Percentiles rank a stretch among this genome's conserved stretches.
phyloP scores from a whole-genome alignment of 2,888 invertebrate genomes.

The Hirtodrosophila duncani region DNA sequence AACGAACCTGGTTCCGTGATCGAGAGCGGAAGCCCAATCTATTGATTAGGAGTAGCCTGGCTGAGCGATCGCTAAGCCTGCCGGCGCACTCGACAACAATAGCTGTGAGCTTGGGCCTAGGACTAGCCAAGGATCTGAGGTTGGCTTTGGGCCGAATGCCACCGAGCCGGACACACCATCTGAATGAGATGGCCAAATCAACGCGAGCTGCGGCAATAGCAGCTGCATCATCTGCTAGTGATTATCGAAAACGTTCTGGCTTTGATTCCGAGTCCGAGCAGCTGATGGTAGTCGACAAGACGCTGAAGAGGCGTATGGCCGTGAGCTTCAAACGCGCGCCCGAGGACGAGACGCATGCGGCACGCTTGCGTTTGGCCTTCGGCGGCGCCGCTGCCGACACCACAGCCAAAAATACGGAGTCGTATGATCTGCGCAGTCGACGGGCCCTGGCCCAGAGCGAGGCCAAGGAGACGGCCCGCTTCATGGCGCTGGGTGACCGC shows the following conservation, averaged over 20 bases:
- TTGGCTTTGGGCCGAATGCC: constrained; percentile 3
- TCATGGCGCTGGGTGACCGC: constrained; percentile 41
- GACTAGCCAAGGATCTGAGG: not conserved
- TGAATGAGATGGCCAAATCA: constrained; percentile 26
- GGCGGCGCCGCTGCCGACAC: not conserved
- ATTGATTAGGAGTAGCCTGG: no score
- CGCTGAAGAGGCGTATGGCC: constrained; percentile 38
- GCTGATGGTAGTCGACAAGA: constrained; percentile 45
- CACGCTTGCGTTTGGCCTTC: not conserved
- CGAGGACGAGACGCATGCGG: not conserved
- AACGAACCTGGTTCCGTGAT: not conserved
- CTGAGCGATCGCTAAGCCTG: constrained; percentile 44
- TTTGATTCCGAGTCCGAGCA: constrained; percentile 3
- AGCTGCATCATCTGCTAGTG: no score
- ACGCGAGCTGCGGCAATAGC: constrained; percentile 2
- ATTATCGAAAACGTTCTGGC: not conserved
- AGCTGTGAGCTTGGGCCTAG: no score
- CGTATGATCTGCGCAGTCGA: not conserved
- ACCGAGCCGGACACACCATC: constrained; percentile 33
- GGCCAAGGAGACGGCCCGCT: constrained; percentile 12
- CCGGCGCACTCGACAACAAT: constrained; percentile 35
- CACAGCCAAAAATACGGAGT: not conserved
- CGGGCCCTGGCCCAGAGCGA: not conserved
- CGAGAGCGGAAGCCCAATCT: not conserved
- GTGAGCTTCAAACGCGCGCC: constrained; percentile 6